Percentiles rank a stretch among this genome's conserved stretches.
phyloP scores from a whole-genome alignment of 2,113 vertebrate genomes.

The Bujurquina vittata region DNA sequence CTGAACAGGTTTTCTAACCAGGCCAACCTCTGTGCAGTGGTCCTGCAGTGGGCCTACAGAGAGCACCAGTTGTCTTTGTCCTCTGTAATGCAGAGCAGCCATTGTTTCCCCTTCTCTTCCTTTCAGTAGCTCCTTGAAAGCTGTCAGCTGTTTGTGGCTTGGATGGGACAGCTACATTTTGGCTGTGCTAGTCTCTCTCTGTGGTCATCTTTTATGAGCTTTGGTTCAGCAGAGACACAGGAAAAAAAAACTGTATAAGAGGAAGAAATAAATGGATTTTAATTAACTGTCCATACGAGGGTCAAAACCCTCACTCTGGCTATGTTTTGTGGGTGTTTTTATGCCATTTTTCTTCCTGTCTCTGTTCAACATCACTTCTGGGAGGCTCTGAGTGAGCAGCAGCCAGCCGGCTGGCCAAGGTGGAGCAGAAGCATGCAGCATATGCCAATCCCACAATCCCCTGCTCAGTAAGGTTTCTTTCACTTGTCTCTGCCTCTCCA shows the following conservation, averaged over 20 bases:
- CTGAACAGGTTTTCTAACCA: conserved; percentile 25
- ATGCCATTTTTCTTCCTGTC: conserved; percentile 25
- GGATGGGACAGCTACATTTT: conserved; percentile 61
- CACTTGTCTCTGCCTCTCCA: conserved; percentile 21
- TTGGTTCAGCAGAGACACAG: conserved; percentile 46
- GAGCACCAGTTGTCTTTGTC: conserved; percentile 27
- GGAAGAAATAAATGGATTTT: conserved; percentile 67
- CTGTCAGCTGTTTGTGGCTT: conserved; percentile 62
- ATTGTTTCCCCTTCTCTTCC: conserved; percentile 21
- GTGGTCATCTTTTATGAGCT: conserved; percentile 68
- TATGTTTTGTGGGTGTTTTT: conserved; percentile 16
- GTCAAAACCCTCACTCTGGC: conserved; percentile 60
- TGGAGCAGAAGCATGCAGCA: conserved; percentile 30
- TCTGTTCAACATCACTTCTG: conserved; percentile 53
- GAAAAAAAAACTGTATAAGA: conserved; percentile 39
- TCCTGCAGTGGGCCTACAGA: conserved; percentile 1
- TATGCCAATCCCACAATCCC: conserved; percentile 56
- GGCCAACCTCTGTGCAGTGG: conserved; percentile 6
- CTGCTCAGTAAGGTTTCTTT: conserved; percentile 47
- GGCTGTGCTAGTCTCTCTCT: conserved; percentile 60
- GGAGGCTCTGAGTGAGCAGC: conserved; percentile 56
- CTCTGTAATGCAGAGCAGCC: conserved; percentile 34
- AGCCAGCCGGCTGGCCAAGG: conserved; percentile 61
- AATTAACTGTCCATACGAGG: conserved; percentile 74
- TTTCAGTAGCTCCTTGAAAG: conserved; percentile 50